phyloP scores from a whole-genome alignment of 1,140 invertebrate genomes.

The Lepidurus packardi region DNA sequence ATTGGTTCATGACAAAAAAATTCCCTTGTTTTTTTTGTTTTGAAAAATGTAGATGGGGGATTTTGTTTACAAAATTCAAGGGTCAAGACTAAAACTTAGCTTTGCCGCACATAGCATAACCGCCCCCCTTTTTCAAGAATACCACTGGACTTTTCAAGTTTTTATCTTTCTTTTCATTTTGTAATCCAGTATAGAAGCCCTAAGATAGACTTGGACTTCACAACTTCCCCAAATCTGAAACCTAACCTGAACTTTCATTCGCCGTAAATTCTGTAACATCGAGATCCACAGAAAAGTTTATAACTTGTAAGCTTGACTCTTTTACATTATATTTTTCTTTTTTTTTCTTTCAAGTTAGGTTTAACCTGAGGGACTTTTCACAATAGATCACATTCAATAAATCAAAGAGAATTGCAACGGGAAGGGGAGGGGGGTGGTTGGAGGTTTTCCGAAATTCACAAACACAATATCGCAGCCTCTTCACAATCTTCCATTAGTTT shows the following conservation, averaged over 20 bases:
- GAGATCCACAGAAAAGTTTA: slow-evolving; percentile 9
- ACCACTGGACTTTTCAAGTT: neutral
- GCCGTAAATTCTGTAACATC: neutral
- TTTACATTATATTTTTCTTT: neutral
- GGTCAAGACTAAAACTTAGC: slow-evolving; percentile 7
- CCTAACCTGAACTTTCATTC: neutral
- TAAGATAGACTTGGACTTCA: no score
- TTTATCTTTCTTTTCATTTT: neutral
- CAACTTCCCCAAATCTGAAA: neutral
- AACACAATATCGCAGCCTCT: slow-evolving; percentile 6
- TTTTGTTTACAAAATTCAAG: neutral
- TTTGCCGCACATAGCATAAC: slow-evolving; percentile 1
- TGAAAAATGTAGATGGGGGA: neutral
- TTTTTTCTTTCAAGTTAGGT: slow-evolving; percentile 13
- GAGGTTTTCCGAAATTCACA: slow-evolving; percentile 1
- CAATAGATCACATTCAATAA: slow-evolving; percentile 12
- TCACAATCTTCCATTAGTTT: neutral
- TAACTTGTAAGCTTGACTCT: slow-evolving; percentile 7
- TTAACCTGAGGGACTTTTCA: slow-evolving; percentile 5
- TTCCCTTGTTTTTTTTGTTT: neutral
- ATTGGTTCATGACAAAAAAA: neutral
- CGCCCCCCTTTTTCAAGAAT: slow-evolving; percentile 1
- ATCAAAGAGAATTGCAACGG: neutral
- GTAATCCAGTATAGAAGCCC: no score
- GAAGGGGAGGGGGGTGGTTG: neutral